phyloP scores from a whole-genome alignment of 1,140 invertebrate genomes.

The Mamestra configurata region DNA sequence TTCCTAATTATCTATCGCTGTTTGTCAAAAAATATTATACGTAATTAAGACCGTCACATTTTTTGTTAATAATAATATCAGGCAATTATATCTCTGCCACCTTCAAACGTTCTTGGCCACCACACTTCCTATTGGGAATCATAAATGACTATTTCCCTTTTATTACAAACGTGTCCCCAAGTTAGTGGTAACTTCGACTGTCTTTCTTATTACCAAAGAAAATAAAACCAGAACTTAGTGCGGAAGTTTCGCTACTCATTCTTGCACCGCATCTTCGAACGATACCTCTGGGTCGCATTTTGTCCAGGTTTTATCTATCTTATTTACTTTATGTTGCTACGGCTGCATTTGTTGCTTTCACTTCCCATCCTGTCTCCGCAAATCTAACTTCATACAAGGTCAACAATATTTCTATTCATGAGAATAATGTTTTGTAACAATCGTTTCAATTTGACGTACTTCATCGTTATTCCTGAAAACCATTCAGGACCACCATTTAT shows the following conservation, averaged over 20 bases:
- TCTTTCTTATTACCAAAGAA: slow-evolving; percentile 43
- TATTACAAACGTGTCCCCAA: slow-evolving; percentile 33
- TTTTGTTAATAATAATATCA: too few relatives aligned
- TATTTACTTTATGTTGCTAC: slow-evolving; percentile 61
- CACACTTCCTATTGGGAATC: slow-evolving; percentile 10
- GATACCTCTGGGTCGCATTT: slow-evolving; percentile 74
- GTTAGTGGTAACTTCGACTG: slow-evolving; percentile 35
- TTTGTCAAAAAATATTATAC: too few relatives aligned
- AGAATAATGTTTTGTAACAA: not conserved
- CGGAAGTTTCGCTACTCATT: slow-evolving; percentile 32
- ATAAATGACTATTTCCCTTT: slow-evolving; percentile 31
- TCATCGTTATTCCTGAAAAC: slow-evolving; percentile 13
- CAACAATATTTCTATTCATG: too few relatives aligned
- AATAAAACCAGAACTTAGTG: slow-evolving; percentile 45
- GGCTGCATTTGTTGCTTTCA: slow-evolving; percentile 31
- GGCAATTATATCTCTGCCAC: not conserved
- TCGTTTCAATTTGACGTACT: not conserved
- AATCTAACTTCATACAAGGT: not conserved
- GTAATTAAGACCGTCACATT: too few relatives aligned
- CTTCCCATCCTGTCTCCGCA: not conserved
- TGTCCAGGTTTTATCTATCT: slow-evolving; percentile 70
- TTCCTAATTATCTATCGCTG: not conserved
- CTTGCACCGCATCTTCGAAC: slow-evolving; percentile 64
- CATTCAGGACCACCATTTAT: not conserved
- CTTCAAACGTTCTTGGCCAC: not conserved